These are phyloP conservation scores for Nomada fucata DNA, from an alignment of 2,888 invertebrate species.

Conservation along the genomic window DNA sequence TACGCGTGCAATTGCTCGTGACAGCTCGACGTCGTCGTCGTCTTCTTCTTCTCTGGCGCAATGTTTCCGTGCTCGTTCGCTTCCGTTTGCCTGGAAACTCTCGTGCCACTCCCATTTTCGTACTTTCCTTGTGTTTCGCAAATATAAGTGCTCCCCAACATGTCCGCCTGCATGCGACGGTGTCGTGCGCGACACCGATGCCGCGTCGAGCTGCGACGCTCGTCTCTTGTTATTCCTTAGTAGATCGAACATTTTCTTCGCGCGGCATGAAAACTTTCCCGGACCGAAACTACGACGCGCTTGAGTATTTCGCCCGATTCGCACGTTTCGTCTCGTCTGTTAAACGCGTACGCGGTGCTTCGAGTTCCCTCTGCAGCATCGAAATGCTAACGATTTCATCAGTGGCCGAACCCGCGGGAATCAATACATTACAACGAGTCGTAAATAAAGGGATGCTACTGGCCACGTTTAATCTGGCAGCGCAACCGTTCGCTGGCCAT, in stretches of 20 bases:
- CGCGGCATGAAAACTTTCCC: not conserved
- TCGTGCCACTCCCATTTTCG: conserved; percentile 30
- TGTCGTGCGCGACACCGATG: conserved; percentile 10
- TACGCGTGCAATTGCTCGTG: conserved; percentile 61
- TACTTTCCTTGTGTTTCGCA: conserved; percentile 26
- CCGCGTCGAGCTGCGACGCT: not conserved
- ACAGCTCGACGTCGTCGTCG: conserved; percentile 19
- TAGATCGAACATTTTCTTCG: conserved; percentile 2
- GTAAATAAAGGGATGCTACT: conserved; percentile 61
- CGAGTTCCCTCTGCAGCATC: no score
- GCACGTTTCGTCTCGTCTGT: no score
- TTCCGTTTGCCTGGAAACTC: conserved; percentile 26
- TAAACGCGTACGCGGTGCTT: no score
- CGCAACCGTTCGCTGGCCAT: conserved; percentile 25
- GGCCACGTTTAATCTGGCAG: conserved; percentile 32
- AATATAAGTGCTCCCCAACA: conserved; percentile 29
- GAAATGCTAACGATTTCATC: not conserved
- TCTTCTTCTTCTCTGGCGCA: not conserved
- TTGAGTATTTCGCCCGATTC: no score
- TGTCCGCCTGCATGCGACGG: conserved; percentile 29
- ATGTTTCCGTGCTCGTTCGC: conserved; percentile 33
- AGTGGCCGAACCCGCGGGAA: conserved; percentile 36
- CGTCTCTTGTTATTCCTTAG: conserved; percentile 6
- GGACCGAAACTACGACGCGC: no score
- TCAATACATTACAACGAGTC: conserved; percentile 70